These are phyloP conservation scores for Lasioglossum figueresi DNA, from an alignment of 2,888 invertebrate species.

Conservation along the genomic window DNA sequence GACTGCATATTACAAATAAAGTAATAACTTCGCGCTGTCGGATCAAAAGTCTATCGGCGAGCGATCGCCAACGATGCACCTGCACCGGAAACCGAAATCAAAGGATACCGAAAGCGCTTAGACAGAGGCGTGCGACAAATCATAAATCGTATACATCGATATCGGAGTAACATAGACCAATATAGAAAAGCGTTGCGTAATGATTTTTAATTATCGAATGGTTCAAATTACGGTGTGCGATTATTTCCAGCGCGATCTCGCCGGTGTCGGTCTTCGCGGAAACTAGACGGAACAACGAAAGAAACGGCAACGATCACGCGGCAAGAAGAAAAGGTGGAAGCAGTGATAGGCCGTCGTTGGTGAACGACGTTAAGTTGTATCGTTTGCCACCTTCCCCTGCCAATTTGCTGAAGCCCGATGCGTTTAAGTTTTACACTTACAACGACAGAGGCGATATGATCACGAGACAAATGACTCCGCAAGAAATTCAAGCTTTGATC, in stretches of 20 bases:
- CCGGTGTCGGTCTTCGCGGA: neutral
- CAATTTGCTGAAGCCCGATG: slow-evolving; percentile 91
- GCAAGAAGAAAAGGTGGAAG: neutral
- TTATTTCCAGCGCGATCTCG: neutral
- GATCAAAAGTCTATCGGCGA: too few species aligned
- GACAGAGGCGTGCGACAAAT: too few species aligned
- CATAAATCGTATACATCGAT: too few species aligned
- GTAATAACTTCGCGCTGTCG: too few species aligned
- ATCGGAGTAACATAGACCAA: too few species aligned
- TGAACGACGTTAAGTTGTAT: slow-evolving; percentile 2
- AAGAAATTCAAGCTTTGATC: slow-evolving; percentile 93
- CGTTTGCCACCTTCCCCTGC: slow-evolving; percentile 87
- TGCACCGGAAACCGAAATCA: too few species aligned
- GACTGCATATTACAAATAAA: too few species aligned
- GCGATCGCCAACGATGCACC: too few species aligned
- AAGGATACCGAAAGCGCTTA: too few species aligned
- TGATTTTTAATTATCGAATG: too few species aligned
- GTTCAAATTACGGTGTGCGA: neutral
- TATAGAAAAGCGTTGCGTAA: too few species aligned
- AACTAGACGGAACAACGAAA: neutral
- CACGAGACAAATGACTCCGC: slow-evolving; percentile 92
- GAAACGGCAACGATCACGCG: neutral
- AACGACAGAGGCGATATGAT: slow-evolving; percentile 93
- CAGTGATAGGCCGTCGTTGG: neutral
- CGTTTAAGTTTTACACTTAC: slow-evolving; percentile 94